Conservation (phyloP, 2,797 vertebrate species). For the Phyllotis vaccarum region DNA sequence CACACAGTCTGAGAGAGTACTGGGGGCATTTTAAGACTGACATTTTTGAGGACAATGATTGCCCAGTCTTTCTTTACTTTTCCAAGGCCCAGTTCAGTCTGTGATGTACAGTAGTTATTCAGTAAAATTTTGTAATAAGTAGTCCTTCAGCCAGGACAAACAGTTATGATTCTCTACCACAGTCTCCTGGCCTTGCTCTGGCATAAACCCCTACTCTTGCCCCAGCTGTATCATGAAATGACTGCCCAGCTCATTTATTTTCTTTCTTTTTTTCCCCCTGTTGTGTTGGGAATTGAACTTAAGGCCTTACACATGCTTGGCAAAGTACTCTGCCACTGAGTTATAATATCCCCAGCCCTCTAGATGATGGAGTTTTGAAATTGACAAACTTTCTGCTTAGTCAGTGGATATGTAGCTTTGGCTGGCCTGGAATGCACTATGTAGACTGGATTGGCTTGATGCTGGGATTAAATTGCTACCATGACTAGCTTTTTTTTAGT, state of each 20-base stretch:
- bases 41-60: background rate
- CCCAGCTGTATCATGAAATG: background rate
- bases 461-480: background rate
- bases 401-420: background rate
- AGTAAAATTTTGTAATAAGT: background rate
- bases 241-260: background rate
- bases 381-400: constrained; percentile 4
- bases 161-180: background rate
- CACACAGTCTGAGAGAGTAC: background rate
- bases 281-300: background rate
- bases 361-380: constrained; percentile 47
- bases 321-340: background rate
- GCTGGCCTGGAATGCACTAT: background rate
- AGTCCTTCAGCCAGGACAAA: background rate
- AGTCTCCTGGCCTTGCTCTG: background rate
- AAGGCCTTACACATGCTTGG: background rate
- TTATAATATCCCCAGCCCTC: background rate
- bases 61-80: background rate
- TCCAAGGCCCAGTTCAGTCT: background rate
- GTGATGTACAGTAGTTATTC: background rate
- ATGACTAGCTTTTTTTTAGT: background rate
- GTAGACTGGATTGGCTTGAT: background rate
- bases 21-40: background rate
- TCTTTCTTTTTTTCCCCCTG: background rate
- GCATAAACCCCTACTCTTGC: background rate